Conservation (phyloP, 2,113 vertebrate species). For the Neolamprologus sp. region DNA sequence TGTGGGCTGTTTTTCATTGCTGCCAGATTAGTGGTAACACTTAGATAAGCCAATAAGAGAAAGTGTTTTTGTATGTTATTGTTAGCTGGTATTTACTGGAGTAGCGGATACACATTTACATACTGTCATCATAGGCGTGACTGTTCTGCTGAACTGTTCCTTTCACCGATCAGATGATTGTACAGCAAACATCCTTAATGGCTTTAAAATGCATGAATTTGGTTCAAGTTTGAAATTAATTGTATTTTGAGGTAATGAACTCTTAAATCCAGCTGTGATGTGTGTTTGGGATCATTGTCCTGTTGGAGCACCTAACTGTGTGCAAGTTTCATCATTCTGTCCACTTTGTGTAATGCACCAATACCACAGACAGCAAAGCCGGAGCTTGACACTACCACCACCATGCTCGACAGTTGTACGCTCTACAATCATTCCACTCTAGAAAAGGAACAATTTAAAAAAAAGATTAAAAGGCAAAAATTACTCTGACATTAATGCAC, state of each 20-base stretch:
- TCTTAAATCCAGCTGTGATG: background rate
- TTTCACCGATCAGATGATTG: background rate
- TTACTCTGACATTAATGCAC: background rate
- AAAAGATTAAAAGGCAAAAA: background rate
- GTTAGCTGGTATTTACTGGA: background rate
- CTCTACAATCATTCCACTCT: background rate
- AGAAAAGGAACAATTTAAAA: background rate
- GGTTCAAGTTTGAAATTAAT: background rate
- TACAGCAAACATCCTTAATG: background rate
- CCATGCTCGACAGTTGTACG: background rate
- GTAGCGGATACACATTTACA: background rate
- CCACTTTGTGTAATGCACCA: background rate
- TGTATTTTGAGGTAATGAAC: background rate
- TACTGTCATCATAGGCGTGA: background rate
- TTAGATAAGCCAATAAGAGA: background rate
- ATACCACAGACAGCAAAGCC: background rate
- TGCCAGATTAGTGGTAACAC: background rate
- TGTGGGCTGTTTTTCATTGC: background rate
- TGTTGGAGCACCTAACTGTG: background rate
- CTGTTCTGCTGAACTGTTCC: background rate
- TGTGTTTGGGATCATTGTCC: background rate
- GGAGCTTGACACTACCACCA: background rate
- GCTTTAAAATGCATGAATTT: background rate
- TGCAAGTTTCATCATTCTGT: background rate
- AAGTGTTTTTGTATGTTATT: background rate